Percentiles rank a stretch among this genome's conserved stretches.
phyloP scores from a whole-genome alignment of 1,140 invertebrate genomes.

The Drosophila aff. region DNA sequence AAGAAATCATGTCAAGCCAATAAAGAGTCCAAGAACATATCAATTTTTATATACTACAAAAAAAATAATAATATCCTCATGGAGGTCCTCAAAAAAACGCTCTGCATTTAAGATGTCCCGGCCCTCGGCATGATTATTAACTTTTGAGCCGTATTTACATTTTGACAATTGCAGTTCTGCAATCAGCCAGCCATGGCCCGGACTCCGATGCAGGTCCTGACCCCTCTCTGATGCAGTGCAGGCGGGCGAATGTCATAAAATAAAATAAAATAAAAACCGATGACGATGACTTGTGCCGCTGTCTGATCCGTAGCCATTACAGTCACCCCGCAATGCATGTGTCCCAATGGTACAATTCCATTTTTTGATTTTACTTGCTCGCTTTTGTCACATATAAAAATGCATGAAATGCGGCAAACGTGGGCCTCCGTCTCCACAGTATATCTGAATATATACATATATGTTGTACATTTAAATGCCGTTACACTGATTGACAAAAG shows the following conservation, averaged over 20 bases:
- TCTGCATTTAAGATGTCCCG: constrained; percentile 17
- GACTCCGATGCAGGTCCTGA: neutral
- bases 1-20: neutral
- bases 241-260: constrained; percentile 51
- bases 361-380: constrained; percentile 44
- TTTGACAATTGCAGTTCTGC: constrained; percentile 41
- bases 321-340: constrained; percentile 1
- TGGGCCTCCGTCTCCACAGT: constrained; percentile 20
- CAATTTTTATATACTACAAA: neutral
- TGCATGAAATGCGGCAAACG: constrained; percentile 56
- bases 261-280: constrained; percentile 69
- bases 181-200: constrained; percentile 30
- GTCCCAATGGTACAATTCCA: constrained; percentile 70
- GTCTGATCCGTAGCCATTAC: constrained; percentile 60
- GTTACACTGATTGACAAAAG: constrained; percentile 77
- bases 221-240: constrained; percentile 8
- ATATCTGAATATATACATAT: constrained; percentile 31
- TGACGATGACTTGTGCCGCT: constrained; percentile 78
- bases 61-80: neutral
- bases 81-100: neutral
- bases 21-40: neutral
- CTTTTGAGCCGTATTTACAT: constrained; percentile 42
- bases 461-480: constrained; percentile 73
- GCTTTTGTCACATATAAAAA: constrained; percentile 60
- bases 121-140: constrained; percentile 47